phyloP scores from a whole-genome alignment of 1,140 invertebrate species.

The Meloidogyne floridensis region DNA sequence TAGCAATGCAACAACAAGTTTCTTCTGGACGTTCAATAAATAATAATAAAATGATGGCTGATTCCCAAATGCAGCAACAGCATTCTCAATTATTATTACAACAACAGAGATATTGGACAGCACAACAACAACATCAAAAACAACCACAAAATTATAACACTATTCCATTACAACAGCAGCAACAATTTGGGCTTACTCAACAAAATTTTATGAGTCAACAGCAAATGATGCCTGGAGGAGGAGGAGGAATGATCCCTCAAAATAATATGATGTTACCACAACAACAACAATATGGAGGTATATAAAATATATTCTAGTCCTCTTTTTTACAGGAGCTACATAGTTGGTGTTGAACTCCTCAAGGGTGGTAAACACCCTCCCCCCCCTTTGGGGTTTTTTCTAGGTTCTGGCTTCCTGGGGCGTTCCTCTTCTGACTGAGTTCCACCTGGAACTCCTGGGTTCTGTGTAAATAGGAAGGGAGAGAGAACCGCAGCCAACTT shows the following conservation, averaged over 20 bases:
- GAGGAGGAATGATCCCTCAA: not conserved
- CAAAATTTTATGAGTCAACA: conserved; percentile 22
- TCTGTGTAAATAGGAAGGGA: too few relatives aligned
- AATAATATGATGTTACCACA: conserved; percentile 8
- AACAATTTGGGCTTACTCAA: conserved; percentile 8
- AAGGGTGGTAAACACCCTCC: too few relatives aligned
- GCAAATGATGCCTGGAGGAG: conserved; percentile 18
- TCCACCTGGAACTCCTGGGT: too few relatives aligned
- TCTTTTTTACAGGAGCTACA: too few relatives aligned
- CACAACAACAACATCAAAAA: conserved; percentile 1
- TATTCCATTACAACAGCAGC: not conserved
- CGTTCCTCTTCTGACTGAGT: too few relatives aligned
- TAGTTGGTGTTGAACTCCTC: too few relatives aligned
- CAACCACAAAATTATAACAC: not conserved
- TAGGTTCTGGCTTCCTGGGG: too few relatives aligned
- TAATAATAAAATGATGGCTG: too few relatives aligned
- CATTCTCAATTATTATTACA: conserved; percentile 1
- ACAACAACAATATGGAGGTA: too few relatives aligned
- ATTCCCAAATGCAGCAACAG: not conserved
- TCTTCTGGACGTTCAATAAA: not conserved
- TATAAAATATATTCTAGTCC: too few relatives aligned
- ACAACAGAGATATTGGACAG: conserved; percentile 15
- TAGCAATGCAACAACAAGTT: not conserved
- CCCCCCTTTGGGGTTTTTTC: too few relatives aligned
- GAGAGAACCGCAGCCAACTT: too few relatives aligned